phyloP scores from a whole-genome alignment of 2,888 invertebrate genomes.

The Cacoxenus indagator region DNA sequence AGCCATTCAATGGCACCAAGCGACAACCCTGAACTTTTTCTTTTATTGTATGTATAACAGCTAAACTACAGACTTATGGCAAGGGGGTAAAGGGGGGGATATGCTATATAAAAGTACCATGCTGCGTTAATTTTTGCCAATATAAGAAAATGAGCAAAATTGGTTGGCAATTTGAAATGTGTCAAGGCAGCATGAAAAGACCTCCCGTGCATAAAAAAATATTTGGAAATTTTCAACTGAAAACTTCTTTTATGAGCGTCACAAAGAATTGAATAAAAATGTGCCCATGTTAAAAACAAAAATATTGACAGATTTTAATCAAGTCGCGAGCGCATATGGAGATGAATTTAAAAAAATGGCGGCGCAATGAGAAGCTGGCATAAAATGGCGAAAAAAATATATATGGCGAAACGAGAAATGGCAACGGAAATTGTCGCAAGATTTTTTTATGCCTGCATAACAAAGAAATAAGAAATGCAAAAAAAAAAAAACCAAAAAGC shows the following conservation, averaged over 20 bases:
- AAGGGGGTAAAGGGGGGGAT: neutral
- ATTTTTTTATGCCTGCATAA: conserved; percentile 3
- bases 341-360: neutral
- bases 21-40: neutral
- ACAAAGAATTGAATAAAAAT: neutral
- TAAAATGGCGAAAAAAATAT: neutral
- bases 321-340: neutral
- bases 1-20: neutral
- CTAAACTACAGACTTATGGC: neutral
- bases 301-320: conserved; percentile 16
- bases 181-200: neutral
- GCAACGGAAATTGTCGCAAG: conserved; percentile 27
- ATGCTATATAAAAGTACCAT: neutral
- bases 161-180: neutral
- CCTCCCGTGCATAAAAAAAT: neutral
- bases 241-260: neutral
- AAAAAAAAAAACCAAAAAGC: neutral
- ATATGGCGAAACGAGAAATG: neutral
- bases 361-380: neutral
- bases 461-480: conserved; percentile 1
- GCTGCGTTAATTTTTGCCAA: neutral
- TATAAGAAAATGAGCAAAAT: neutral
- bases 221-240: neutral
- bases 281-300: neutral
- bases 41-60: neutral